A percentile compares a stretch with the other conserved stretches of the same genome.
Conservation (phyloP, 2,888 invertebrate genomes). For the Caenorhabditis auriculariae region DNA sequence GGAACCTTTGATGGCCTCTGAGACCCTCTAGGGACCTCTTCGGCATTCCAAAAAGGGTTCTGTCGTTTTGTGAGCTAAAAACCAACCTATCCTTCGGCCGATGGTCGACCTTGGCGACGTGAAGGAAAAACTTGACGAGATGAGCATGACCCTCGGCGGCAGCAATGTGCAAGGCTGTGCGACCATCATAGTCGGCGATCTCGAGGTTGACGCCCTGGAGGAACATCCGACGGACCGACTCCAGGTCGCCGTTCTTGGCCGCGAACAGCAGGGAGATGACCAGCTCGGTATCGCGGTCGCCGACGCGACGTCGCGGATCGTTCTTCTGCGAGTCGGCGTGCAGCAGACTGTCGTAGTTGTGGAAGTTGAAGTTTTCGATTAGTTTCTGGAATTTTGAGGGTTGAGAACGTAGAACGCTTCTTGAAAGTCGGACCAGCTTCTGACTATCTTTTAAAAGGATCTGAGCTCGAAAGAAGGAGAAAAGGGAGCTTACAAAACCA, state of each 20-base stretch:
- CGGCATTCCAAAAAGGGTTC: not conserved
- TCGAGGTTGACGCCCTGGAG: slow-evolving; percentile 88
- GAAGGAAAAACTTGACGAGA: slow-evolving; percentile 47
- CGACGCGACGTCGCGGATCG: slow-evolving; percentile 41
- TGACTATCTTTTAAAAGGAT: too few species aligned
- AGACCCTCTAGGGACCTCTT: not conserved
- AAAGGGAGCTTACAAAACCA: too few species aligned
- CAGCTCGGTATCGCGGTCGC: slow-evolving; percentile 75
- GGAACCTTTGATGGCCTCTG: not conserved
- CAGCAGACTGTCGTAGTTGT: slow-evolving; percentile 74
- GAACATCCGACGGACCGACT: slow-evolving; percentile 35
- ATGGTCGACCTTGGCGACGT: slow-evolving; percentile 38
- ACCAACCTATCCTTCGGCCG: slow-evolving; percentile 24
- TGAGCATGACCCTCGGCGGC: slow-evolving; percentile 84
- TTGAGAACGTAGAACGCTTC: slow-evolving; percentile 4
- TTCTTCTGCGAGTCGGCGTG: slow-evolving; percentile 45
- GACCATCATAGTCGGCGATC: slow-evolving; percentile 87
- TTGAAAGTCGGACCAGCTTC: too few species aligned
- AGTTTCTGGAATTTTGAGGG: slow-evolving; percentile 55
- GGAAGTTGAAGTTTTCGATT: slow-evolving; percentile 81
- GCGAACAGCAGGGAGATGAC: slow-evolving; percentile 91
- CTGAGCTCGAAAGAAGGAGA: too few species aligned
- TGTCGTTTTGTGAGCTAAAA: not conserved
- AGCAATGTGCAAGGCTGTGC: slow-evolving; percentile 91
- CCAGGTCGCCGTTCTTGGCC: slow-evolving; percentile 83